Base-by-base conservation (phyloP, 2,888 invertebrate genomes). In the Cataglyphis rosenhaueri region DNA sequence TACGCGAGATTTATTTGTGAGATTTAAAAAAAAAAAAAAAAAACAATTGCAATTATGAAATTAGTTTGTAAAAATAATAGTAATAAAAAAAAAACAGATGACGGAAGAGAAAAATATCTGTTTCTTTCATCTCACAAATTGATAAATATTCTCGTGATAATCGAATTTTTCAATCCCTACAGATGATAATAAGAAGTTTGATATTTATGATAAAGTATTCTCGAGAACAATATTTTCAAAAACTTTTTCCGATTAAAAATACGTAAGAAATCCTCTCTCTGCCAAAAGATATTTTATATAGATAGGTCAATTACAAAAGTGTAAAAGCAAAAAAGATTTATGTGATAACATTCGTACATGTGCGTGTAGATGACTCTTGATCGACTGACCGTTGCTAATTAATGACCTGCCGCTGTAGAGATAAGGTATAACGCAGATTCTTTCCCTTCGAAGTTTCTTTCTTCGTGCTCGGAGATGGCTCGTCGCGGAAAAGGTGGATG, bases 401-500 rank as follows among this genome's bases (percentile, higher is more conserved):
- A 90, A 90, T 86, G 89, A 83, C 75, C 84, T 25, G 75, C 68
- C 84, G 71, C 68, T 71, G 79, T 15, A 38, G 84, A 85, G 84
- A 85, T 84, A 83, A 86, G 85, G 84, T 84, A 90, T 86, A 89
- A 82, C 85, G 91, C 87, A 91, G 91, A 92, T 92, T 93, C 92
- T 91, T 92, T 92, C 90, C 91, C 91, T 92, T 92, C 91, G 91
- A 93, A 93, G 92, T 92, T 94, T 92, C 92, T 92, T 92, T 93
- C 89, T 89, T 87, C 88, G 85, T 89, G 82, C 76, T 78, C 85
- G 68, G 86, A 86, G 88, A 82, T 86, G 86, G 87, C 82, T 86
- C 88, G 85, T 83, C 86, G 81, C 88, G 88, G 89, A 91, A 90
- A 90, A 91, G 92, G 91, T 91, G 90, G 92, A 91, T 91, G 92